Base-by-base conservation (phyloP, 2,888 invertebrate genomes). In the Drosophila tanythrix region DNA sequence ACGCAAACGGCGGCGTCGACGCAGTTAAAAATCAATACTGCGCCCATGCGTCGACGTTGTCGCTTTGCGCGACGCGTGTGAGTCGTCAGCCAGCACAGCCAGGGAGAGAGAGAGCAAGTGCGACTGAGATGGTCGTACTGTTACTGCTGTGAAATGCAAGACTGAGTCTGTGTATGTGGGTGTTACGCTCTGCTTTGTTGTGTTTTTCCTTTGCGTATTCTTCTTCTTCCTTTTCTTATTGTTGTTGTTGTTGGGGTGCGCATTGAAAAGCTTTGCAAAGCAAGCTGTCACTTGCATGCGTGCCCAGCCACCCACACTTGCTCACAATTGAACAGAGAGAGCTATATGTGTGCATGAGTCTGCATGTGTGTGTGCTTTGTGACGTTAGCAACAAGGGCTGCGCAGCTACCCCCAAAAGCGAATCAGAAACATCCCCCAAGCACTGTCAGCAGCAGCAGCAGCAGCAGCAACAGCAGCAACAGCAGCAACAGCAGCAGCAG, bases 11-110 rank as follows among this genome's bases (percentile, higher is more conserved):
- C 79, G 82, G 81, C 85, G 85, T 83, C 86, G 88, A 88, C 85
- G 85, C 87, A 88, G 85, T 87, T 76, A 88, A 90, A 91, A 91
- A 91, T 90, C 90, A 90, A 91, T 91, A 91, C 87, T 83, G 88
- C 83, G 87, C 88, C 88, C 89, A 91, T 89, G 90, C 90, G 89
- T 90, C 88, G 87, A 79, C 74, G 68, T 77, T 69, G 74, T 63
- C 76, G 70, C 65, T 62, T 55, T 65, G 78, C 65, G 67, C 46
- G 46, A 46, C 46, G 62, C 71, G 68, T 63, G 68, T 67, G 70
- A 61, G 72, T 70, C 33, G 70, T 61, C 56, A 50, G 35, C 46
- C 33, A 38, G 55, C 55, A 11, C 21, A 27, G 51, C 51, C 11
- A 35, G 10, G 46, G 46, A 15, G 25, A 46, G 25, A 46, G 46